A percentile compares a stretch with the other conserved stretches of the same genome.
These are phyloP conservation scores for Pocillopora verrucosa DNA, from an alignment of 64 coral and sea anemone genomes.

Conservation along the genomic window DNA sequence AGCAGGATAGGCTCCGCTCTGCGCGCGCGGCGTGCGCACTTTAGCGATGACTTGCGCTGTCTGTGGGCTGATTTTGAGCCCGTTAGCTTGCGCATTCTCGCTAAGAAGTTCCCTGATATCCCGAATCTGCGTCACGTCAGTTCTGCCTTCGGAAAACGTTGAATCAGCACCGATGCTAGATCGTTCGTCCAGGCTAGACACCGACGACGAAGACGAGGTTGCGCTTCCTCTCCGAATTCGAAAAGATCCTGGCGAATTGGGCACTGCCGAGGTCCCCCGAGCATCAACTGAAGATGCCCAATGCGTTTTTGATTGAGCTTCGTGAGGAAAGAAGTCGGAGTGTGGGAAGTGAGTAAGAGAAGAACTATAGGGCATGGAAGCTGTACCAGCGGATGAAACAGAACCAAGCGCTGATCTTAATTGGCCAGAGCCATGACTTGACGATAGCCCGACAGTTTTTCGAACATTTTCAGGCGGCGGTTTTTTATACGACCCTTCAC, in stretches of 20 bases:
- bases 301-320: constrained; percentile 79
- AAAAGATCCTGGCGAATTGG: constrained; percentile 6
- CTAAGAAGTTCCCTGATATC: constrained; percentile 83
- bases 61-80: constrained; percentile 86
- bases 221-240: constrained; percentile 64
- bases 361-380: constrained; percentile 28
- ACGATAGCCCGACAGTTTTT: constrained; percentile 25
- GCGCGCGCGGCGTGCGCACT: constrained; percentile 66
- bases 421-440: constrained; percentile 45
- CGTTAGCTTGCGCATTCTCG: constrained; percentile 73
- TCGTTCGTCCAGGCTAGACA: constrained; percentile 89
- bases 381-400: constrained; percentile 42
- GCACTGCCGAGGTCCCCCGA: constrained; percentile 1
- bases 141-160: constrained; percentile 69
- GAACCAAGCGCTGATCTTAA: constrained; percentile 36
- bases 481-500: constrained; percentile 57
- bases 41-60: constrained; percentile 89
- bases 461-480: constrained; percentile 29
- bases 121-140: constrained; percentile 79
- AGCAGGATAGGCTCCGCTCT: constrained; percentile 44
- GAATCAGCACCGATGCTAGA: constrained; percentile 82
- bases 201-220: constrained; percentile 88
- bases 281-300: constrained; percentile 58
- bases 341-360: constrained; percentile 61
- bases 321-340: constrained; percentile 89